A percentile compares a stretch with the other conserved stretches of the same genome.
Evolutionary conservation across 1,140 invertebrate genomes (phyloP).

Genomic region (Plutomurus gul): DNA sequence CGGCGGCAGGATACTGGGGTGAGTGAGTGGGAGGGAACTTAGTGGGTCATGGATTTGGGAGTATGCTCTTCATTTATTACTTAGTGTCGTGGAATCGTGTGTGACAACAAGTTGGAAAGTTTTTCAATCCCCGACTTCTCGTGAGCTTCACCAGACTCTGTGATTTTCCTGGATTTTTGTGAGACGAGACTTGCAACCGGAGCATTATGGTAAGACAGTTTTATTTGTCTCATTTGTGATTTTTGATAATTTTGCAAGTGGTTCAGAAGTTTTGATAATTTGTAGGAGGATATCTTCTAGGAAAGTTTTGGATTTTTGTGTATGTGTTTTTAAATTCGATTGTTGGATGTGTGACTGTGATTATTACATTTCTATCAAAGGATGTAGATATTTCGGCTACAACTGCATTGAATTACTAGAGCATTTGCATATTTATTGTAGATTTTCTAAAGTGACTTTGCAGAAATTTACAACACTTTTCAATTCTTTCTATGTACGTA

Average conservation of each 20-base stretch:
- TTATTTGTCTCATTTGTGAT: background rate
- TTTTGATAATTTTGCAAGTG: background rate
- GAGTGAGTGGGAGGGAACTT: conserved; percentile 37
- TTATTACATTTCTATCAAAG: too few relatives aligned
- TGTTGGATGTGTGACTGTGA: too few relatives aligned
- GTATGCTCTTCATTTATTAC: conserved; percentile 32
- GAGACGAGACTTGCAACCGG: conserved; percentile 1
- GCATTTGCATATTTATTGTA: too few relatives aligned
- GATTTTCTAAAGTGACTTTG: too few relatives aligned
- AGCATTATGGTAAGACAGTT: conserved; percentile 22
- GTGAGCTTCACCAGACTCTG: conserved; percentile 26
- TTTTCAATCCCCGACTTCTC: conserved; percentile 34
- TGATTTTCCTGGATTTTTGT: conserved; percentile 36
- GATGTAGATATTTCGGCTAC: too few relatives aligned
- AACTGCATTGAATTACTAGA: too few relatives aligned
- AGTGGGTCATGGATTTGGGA: conserved; percentile 39
- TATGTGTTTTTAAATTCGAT: too few relatives aligned
- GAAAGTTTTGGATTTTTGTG: too few relatives aligned
- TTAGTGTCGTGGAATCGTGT: conserved; percentile 41
- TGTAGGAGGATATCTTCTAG: too few relatives aligned
- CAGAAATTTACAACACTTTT: too few relatives aligned
- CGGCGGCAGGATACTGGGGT: conserved; percentile 20
- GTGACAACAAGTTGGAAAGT: conserved; percentile 49
- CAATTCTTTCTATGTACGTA: too few relatives aligned
- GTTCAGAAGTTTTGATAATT: too few relatives aligned